phyloP scores from a whole-genome alignment of 2,797 vertebrate genomes.

The Phoeniculus purpureus region DNA sequence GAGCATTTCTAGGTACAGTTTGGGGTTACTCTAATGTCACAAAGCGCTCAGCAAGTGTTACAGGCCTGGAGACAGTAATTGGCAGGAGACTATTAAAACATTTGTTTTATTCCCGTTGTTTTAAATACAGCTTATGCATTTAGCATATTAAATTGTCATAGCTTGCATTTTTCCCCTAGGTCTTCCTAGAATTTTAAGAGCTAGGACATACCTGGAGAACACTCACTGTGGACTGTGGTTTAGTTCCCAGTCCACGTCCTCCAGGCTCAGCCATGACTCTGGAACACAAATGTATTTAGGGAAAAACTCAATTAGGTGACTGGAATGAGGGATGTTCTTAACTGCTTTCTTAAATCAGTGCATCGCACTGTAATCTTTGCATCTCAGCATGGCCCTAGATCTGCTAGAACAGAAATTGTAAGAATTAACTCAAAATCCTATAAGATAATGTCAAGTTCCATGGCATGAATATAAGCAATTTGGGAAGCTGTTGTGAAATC shows the following conservation, averaged over 20 bases:
- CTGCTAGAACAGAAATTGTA: background rate
- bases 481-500: background rate
- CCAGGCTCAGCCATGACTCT: background rate
- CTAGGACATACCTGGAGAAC: background rate
- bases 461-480: background rate
- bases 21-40: background rate
- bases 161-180: background rate
- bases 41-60: background rate
- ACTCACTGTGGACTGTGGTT: background rate
- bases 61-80: background rate
- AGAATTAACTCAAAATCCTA: background rate
- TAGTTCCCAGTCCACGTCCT: background rate
- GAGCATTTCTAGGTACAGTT: background rate
- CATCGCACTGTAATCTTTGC: background rate
- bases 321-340: background rate
- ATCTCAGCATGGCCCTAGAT: background rate
- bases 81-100: background rate
- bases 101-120: background rate
- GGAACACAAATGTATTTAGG: background rate
- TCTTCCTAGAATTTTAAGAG: background rate
- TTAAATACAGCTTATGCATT: background rate
- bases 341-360: background rate
- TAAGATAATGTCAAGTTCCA: background rate
- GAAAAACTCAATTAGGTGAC: background rate
- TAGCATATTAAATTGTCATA: background rate